Evolutionary conservation across 2,113 vertebrate genomes (phyloP).

Genomic region (Caranx melampygus): DNA sequence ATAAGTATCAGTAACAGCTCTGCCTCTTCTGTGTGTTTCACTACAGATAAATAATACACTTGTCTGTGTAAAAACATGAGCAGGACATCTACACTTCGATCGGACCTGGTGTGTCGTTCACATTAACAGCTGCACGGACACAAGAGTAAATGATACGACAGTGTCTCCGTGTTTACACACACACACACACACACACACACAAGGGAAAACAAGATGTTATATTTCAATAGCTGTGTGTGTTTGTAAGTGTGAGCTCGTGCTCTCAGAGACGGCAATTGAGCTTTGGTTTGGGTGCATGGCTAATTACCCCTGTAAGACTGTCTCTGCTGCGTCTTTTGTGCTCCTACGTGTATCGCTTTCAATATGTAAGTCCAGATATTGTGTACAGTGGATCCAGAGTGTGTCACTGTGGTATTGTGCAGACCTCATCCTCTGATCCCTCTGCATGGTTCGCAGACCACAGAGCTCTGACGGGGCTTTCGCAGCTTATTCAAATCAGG

Average conservation of each 20-base stretch:
- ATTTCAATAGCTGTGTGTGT: conserved; percentile 36
- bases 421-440: conserved; percentile 52
- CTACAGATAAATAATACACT: conserved; percentile 24
- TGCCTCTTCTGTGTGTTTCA: neutral
- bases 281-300: conserved; percentile 33
- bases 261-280: conserved; percentile 41
- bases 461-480: conserved; percentile 52
- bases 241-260: neutral
- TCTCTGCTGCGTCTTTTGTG: conserved; percentile 48
- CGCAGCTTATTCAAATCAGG: conserved; percentile 50
- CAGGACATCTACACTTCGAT: neutral
- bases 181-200: conserved; percentile 11
- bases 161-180: conserved; percentile 16
- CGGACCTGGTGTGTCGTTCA: neutral
- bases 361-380: conserved; percentile 46
- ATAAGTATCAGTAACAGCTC: neutral
- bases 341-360: conserved; percentile 20
- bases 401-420: conserved; percentile 50
- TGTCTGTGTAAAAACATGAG: neutral
- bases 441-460: conserved; percentile 39
- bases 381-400: conserved; percentile 54
- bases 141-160: conserved; percentile 13
- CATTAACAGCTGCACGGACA: neutral
- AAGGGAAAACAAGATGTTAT: conserved; percentile 11
- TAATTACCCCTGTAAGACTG: conserved; percentile 50